Evolutionary conservation across 2,113 vertebrate genomes (phyloP), one percentile per base, ranked within the genome.

Genomic region (Dolichotis patagonum): DNA sequence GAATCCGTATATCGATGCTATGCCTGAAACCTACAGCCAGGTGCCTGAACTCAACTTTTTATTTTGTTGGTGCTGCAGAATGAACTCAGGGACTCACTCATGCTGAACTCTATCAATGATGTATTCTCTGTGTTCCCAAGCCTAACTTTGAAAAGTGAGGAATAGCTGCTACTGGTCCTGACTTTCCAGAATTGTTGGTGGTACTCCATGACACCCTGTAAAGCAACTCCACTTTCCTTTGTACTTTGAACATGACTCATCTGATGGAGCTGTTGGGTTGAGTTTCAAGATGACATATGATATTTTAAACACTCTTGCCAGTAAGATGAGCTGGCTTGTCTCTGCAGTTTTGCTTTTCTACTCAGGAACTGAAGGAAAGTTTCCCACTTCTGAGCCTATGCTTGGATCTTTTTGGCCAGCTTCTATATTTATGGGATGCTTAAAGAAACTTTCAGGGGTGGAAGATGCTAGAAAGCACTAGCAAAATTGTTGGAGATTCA

Each of bases 241-340:
- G 86, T 95, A 41, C 93, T 93, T 96, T 24, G 11, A 95, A 81
- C 65, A 49, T 96, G 94, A 96, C 32, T 96, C 80, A 92, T 49
- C 12, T 8, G 14, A 46, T 71, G 17, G 52, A 62, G 80, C 71
- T 86, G 11, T 89, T 81, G 77, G 71, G 11, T 88, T 95, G 85
- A 88, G 35, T 85, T 93, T 93, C 65, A 96, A 82, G 67, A 82
- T 93, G 90, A 92, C 75, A 63, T 9, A 13, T 83, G 84, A 85
- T 95, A 56, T 71, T 96, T 89, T 77, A 89, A 90, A 82, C 58
- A 24, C 35, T 54, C n/a, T 78, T 38, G 52, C 24, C 52, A 46
- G 2, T 71, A 10, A 78, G 30, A 22, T 85, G 81, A 93, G 67
- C 58, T 84, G 87, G 54, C 54, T 84, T 35, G 30, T 89, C 65